A percentile compares a stretch with the other conserved stretches of the same genome.
Conservation (phyloP, 2,888 invertebrate species). For the Macrosiphum euphorbiae region DNA sequence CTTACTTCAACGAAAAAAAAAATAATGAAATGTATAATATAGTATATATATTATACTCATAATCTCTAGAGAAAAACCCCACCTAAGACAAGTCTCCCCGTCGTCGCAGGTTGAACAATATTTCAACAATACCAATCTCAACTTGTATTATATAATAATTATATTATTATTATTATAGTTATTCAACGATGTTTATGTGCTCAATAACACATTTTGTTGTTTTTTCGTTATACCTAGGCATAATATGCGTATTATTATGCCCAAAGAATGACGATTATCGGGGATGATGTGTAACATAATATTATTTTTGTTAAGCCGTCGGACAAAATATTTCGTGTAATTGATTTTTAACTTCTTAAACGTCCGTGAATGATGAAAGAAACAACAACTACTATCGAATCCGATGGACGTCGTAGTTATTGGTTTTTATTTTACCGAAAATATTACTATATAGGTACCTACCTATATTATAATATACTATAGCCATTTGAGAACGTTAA, state of each 20-base stretch:
- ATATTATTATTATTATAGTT: neutral
- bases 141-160: neutral
- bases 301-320: neutral
- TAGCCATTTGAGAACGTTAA: neutral
- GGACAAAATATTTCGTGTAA: neutral
- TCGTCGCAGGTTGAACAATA: neutral
- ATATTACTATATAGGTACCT: neutral
- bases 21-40: neutral
- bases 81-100: neutral
- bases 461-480: neutral
- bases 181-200: neutral
- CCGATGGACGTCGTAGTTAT: neutral
- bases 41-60: neutral
- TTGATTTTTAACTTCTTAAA: neutral
- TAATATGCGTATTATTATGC: neutral
- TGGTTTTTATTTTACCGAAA: constrained; percentile 4
- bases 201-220: neutral
- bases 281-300: neutral
- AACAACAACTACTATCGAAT: neutral
- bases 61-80: neutral
- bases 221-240: neutral
- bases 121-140: neutral
- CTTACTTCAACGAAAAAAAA: neutral
- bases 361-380: neutral
- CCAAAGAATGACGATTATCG: neutral